Evolutionary conservation across 2,113 vertebrate species (phyloP).

Genomic region (Nerophis lumbriciformis): DNA sequence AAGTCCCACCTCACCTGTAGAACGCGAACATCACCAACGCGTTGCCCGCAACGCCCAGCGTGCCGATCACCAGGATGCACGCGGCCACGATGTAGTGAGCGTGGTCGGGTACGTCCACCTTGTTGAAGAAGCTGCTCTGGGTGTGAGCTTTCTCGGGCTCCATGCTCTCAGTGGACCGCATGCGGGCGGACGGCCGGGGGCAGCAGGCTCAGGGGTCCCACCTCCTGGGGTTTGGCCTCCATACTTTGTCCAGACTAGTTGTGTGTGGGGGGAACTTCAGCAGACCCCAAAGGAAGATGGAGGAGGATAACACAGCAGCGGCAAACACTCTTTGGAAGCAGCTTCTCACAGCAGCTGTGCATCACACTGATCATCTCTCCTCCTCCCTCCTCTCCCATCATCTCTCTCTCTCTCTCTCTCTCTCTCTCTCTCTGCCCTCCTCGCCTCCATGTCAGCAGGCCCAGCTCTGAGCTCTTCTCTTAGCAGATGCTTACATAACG

Average conservation of each 20-base stretch:
- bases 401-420: constrained; percentile 14
- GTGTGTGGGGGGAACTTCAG: not conserved
- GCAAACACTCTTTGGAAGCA: constrained; percentile 10
- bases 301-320: not conserved
- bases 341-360: constrained; percentile 50
- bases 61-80: constrained; percentile 81
- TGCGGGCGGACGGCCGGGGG: constrained; percentile 14
- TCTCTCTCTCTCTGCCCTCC: constrained; percentile 5
- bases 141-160: constrained; percentile 65
- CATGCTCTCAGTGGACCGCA: constrained; percentile 61
- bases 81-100: constrained; percentile 81
- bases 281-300: not conserved
- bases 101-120: constrained; percentile 82
- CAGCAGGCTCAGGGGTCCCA: not conserved
- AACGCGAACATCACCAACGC: constrained; percentile 89
- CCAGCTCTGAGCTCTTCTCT: constrained; percentile 50
- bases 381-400: constrained; percentile 34
- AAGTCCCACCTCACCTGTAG: constrained; percentile 75
- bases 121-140: constrained; percentile 60
- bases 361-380: constrained; percentile 40
- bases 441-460: constrained; percentile 33
- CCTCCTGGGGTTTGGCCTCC: constrained; percentile 7
- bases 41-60: constrained; percentile 83
- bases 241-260: constrained; percentile 12
- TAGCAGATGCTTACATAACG: constrained; percentile 55